A percentile compares a stretch with the other conserved stretches of the same genome.
phyloP scores from a whole-genome alignment of 2,797 vertebrate genomes.

The Siniperca scherzeri region DNA sequence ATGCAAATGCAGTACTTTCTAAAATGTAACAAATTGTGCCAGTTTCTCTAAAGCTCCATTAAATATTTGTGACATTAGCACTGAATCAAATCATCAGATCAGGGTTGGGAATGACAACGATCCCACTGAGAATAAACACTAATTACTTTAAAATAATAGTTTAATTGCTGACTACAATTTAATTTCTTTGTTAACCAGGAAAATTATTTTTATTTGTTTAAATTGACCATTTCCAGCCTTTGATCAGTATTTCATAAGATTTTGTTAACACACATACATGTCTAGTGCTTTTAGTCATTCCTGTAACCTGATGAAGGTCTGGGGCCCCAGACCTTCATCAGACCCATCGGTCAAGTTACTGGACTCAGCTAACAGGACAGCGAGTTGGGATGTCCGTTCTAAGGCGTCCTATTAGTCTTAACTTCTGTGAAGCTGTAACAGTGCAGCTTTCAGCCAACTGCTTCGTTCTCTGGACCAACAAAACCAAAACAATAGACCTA shows the following conservation, averaged over 20 bases:
- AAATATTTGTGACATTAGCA: background rate
- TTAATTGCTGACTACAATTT: no score
- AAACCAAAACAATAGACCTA: background rate
- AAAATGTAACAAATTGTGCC: background rate
- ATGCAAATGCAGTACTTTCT: background rate
- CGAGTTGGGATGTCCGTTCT: background rate
- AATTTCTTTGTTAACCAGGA: no score
- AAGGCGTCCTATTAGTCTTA: background rate
- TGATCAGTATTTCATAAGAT: no score
- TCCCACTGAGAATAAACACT: background rate
- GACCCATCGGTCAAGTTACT: background rate
- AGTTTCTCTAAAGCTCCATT: background rate
- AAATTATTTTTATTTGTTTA: no score
- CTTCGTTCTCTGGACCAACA: background rate
- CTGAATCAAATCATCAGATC: no score
- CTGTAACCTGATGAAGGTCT: background rate
- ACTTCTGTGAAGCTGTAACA: background rate
- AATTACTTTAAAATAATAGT: no score
- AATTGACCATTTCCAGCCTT: no score
- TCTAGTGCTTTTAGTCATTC: background rate
- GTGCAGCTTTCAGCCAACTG: background rate
- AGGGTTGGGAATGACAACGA: background rate
- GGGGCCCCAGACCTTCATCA: no score
- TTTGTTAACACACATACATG: no score
- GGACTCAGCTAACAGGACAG: background rate